Conservation (phyloP, 2,113 vertebrate species). For the Cryptomyrus ogoouensis region DNA sequence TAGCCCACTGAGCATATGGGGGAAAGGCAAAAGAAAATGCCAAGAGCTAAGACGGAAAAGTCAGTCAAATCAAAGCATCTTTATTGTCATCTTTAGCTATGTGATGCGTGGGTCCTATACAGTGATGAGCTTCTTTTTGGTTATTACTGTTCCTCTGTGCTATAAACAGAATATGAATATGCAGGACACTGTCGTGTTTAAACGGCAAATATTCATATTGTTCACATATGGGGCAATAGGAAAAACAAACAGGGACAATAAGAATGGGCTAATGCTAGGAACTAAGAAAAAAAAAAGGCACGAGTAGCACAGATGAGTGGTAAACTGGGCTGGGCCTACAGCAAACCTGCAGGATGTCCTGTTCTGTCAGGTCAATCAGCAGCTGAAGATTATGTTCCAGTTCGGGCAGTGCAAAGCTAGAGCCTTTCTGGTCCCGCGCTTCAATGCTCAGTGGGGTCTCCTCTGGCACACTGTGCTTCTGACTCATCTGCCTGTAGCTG, state of each 20-base stretch:
- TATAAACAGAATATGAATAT: neutral
- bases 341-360: slow-evolving; percentile 85
- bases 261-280: neutral
- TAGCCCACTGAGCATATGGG: neutral
- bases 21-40: neutral
- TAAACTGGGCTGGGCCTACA: neutral
- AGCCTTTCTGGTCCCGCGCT: slow-evolving; percentile 69
- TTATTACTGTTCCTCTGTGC: neutral
- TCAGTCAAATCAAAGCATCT: neutral
- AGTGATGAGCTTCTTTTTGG: neutral
- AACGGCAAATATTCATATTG: neutral
- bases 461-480: slow-evolving; percentile 88
- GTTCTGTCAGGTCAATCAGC: slow-evolving; percentile 91
- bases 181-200: neutral
- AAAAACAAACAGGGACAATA: neutral
- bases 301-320: neutral
- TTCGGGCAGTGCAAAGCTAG: slow-evolving; percentile 81
- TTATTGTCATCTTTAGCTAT: neutral
- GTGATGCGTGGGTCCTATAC: neutral
- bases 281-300: neutral
- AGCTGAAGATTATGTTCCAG: slow-evolving; percentile 95
- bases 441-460: slow-evolving; percentile 63
- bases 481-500: slow-evolving; percentile 95
- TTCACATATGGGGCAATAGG: neutral
- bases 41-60: neutral